phyloP scores from a whole-genome alignment of 2,113 vertebrate species.

The Ceyx cyanopectus region DNA sequence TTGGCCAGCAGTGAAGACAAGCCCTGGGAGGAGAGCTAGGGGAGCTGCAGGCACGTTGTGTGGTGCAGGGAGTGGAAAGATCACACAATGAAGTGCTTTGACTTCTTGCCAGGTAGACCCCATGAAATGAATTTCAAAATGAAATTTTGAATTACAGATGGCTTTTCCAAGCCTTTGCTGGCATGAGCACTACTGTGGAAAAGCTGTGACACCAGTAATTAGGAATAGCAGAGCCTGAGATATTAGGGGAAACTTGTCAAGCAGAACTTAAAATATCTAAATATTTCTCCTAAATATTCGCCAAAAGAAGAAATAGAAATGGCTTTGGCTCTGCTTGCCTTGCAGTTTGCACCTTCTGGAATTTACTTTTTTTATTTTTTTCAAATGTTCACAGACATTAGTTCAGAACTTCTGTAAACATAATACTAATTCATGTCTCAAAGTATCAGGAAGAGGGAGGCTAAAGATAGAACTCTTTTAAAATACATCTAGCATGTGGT shows the following conservation, averaged over 20 bases:
- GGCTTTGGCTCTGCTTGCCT: constrained; percentile 36
- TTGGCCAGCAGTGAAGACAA: not conserved
- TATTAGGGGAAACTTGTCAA: constrained; percentile 24
- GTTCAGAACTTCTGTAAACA: constrained; percentile 47
- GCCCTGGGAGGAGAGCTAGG: not conserved
- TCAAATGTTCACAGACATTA: constrained; percentile 35
- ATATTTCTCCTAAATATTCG: constrained; percentile 38
- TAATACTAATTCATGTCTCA: constrained; percentile 26
- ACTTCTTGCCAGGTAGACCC: constrained; percentile 57
- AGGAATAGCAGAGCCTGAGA: constrained; percentile 15
- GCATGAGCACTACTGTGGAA: constrained; percentile 2
- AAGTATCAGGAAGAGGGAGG: not conserved
- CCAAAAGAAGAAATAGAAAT: constrained; percentile 18
- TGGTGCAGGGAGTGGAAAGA: constrained; percentile 18
- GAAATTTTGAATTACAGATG: constrained; percentile 30
- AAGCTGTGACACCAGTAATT: constrained; percentile 37
- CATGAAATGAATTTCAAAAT: constrained; percentile 53
- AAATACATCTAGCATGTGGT: constrained; percentile 9
- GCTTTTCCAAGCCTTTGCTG: constrained; percentile 28
- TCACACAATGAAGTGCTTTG: constrained; percentile 42
- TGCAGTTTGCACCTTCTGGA: constrained; percentile 46
- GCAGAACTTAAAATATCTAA: constrained; percentile 43
- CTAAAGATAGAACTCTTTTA: constrained; percentile 26
- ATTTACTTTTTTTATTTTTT: not conserved
- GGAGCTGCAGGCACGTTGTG: not conserved